Evolutionary conservation across 2,113 vertebrate genomes (phyloP), one percentile per base, ranked within the genome.

Genomic region (Aegithalos caudatus): DNA sequence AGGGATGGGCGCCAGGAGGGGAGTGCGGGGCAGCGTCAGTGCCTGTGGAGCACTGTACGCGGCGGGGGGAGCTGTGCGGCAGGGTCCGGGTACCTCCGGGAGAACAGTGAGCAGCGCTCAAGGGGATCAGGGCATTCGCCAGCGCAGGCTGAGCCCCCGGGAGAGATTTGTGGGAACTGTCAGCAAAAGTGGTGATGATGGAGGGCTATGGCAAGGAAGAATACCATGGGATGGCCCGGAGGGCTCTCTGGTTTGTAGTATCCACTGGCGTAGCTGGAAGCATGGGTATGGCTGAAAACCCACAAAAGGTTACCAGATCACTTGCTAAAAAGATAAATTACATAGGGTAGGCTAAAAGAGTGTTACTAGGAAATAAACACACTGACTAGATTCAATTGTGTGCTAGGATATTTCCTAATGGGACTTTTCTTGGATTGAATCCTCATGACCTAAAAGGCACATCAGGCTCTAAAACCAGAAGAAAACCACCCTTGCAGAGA

Each of bases 171-270:
- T 45, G 69, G 31, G 25, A 19, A 4, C 28, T 31, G 40, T n/a
- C 37, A 24, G 69, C 15, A 2, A 8, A 37, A 56, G 44, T 2
- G 14, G 6, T 7, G 6, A 6, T 38, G 62, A 7, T 18, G 48
- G 33, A 47, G 24, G 12, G 33, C 65, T 0, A 0, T 5, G 65
- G 37, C 28, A 12, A 28, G 48, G 48, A 31, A 35, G n/a, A 33
- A 37, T 3, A 14, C 17, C 6, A 2, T 12, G 66, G 47, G 11
- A 6, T 1, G 2, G 31, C 14, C 25, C 0, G 0, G 6, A 15
- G 8, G 11, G 18, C 60, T 3, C 2, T 19, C 31, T 0, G 0
- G 11, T n/a, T 57, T 3, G 0, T 33, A 4, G 7, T 24, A 5
- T 31, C 40, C 2, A 2, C 38, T 67, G 79, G 48, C 29, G 12